Percentiles rank a stretch among this genome's conserved stretches.
phyloP scores from a whole-genome alignment of 2,888 invertebrate genomes.

The Amphimallon solstitiale region DNA sequence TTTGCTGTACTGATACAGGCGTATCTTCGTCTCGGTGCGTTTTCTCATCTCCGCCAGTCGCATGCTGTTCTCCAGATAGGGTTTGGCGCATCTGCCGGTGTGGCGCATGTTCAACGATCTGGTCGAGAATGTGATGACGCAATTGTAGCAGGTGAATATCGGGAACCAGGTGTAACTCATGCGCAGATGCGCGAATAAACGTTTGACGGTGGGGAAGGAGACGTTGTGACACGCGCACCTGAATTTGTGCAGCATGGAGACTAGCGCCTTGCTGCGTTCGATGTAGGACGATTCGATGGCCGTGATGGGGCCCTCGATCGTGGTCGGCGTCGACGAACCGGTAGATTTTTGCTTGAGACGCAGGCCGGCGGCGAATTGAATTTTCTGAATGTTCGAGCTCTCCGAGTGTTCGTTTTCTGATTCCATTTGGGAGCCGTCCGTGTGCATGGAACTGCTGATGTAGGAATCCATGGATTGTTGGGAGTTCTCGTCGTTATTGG shows the following conservation, averaged over 20 bases:
- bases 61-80: constrained; percentile 52
- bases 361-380: constrained; percentile 59
- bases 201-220: constrained; percentile 53
- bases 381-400: constrained; percentile 54
- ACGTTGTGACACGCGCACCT: constrained; percentile 59
- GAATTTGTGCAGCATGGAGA: constrained; percentile 55
- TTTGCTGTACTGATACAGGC: constrained; percentile 59
- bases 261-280: constrained; percentile 59
- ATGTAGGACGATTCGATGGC: constrained; percentile 58
- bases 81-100: constrained; percentile 51
- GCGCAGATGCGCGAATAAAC: constrained; percentile 57
- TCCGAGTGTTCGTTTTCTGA: constrained; percentile 31
- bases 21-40: constrained; percentile 55
- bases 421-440: constrained; percentile 30
- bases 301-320: constrained; percentile 52
- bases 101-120: constrained; percentile 57
- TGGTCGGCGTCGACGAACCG: constrained; percentile 38
- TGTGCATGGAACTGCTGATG: constrained; percentile 26
- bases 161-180: constrained; percentile 64
- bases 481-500: constrained; percentile 29
- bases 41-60: constrained; percentile 55
- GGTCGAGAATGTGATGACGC: constrained; percentile 68
- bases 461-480: constrained; percentile 36
- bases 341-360: constrained; percentile 54
- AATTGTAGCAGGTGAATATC: constrained; percentile 72